Conservation (phyloP, 2,888 invertebrate species). For the Mythimna pallens region DNA sequence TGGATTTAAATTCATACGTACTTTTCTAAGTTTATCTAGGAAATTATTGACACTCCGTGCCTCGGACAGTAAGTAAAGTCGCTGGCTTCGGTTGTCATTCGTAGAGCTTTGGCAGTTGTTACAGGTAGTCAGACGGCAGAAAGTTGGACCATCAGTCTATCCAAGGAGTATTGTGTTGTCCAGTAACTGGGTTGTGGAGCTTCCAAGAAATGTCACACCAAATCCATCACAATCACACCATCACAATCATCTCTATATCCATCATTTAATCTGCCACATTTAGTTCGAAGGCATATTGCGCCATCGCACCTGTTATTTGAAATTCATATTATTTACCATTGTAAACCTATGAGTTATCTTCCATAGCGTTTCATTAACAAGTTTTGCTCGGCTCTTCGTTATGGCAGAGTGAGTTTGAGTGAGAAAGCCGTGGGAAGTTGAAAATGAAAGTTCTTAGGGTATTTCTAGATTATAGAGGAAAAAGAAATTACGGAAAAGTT, state of each 20-base stretch:
- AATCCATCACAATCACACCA: slow-evolving; percentile 39
- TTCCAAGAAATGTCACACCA: slow-evolving; percentile 32
- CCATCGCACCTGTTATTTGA: slow-evolving; percentile 84
- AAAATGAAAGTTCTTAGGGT: slow-evolving; percentile 66
- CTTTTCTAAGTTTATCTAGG: no score
- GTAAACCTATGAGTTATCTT: slow-evolving; percentile 56
- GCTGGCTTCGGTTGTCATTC: no score
- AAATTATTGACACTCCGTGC: no score
- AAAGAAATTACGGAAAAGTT: neutral
- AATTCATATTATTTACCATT: slow-evolving; percentile 81
- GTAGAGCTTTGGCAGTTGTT: no score
- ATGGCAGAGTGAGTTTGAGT: slow-evolving; percentile 67
- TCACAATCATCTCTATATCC: neutral
- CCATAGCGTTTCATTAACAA: slow-evolving; percentile 68
- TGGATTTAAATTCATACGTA: no score
- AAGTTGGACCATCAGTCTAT: no score
- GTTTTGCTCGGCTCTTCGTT: slow-evolving; percentile 62
- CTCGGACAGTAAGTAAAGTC: no score
- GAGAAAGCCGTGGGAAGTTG: slow-evolving; percentile 77
- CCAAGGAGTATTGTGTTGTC: no score
- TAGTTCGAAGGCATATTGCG: slow-evolving; percentile 80
- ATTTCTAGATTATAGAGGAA: slow-evolving; percentile 15
- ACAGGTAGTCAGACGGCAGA: no score
- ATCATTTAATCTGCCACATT: slow-evolving; percentile 53
- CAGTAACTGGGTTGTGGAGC: no score